These are phyloP conservation scores for Formica aserva DNA, from an alignment of 2,888 invertebrate species.

Conservation along the genomic window DNA sequence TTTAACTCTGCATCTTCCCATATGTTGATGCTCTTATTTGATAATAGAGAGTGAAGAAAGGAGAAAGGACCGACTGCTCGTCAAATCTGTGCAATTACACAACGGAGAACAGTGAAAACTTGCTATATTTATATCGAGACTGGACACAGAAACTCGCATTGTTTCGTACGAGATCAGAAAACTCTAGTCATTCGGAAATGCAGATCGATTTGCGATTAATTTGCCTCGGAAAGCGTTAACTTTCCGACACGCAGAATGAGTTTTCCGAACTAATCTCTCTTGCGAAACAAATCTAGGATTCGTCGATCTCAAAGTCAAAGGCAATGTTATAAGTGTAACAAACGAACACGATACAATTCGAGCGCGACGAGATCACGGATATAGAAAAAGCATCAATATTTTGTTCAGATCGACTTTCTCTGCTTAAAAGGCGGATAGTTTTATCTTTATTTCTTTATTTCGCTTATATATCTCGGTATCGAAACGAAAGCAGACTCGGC, in stretches of 20 bases:
- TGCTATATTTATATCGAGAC: constrained; percentile 12
- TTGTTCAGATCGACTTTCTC: constrained; percentile 22
- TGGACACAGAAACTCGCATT: not conserved
- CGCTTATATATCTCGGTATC: not conserved
- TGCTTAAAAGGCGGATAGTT: not conserved
- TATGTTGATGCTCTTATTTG: not conserved
- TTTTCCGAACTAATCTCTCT: constrained; percentile 45
- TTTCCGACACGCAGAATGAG: constrained; percentile 22
- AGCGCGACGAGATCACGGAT: constrained; percentile 39
- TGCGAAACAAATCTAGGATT: constrained; percentile 26
- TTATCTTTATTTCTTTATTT: constrained; percentile 12
- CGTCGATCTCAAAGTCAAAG: constrained; percentile 40
- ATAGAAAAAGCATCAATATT: constrained; percentile 27
- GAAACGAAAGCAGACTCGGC: not conserved
- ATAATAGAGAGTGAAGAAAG: constrained; percentile 27
- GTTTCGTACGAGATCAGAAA: not conserved
- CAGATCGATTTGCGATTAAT: constrained; percentile 1
- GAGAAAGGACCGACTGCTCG: constrained; percentile 15
- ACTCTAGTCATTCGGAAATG: not conserved
- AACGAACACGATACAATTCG: constrained; percentile 30
- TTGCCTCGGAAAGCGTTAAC: constrained; percentile 27
- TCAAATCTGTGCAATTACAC: constrained; percentile 25
- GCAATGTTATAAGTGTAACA: constrained; percentile 10
- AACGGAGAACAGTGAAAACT: constrained; percentile 5
- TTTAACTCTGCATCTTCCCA: not conserved